These are phyloP conservation scores for Halictus ligatus DNA, from an alignment of 2,888 invertebrate genomes.

Conservation along the genomic window DNA sequence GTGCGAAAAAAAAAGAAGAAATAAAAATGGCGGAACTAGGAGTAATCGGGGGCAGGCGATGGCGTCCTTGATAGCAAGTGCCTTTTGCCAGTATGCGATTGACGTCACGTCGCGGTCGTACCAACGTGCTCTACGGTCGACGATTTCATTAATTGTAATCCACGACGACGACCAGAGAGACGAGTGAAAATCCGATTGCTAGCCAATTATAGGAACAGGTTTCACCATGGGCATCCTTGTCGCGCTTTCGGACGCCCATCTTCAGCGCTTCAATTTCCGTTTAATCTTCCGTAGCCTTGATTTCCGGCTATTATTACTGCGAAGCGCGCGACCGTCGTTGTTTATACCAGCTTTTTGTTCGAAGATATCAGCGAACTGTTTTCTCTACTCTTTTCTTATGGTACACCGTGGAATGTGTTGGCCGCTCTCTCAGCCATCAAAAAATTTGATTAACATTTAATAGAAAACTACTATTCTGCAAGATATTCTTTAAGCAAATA, in stretches of 20 bases:
- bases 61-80: slow-evolving; percentile 71
- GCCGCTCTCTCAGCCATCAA: neutral
- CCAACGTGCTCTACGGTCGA: slow-evolving; percentile 55
- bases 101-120: slow-evolving; percentile 67
- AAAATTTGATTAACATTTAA: neutral
- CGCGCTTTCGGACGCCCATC: slow-evolving; percentile 12
- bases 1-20: slow-evolving; percentile 17
- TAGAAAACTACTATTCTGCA: neutral
- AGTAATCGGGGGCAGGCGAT: slow-evolving; percentile 56
- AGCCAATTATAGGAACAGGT: slow-evolving; percentile 50
- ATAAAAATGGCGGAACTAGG: slow-evolving; percentile 42
- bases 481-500: too few species aligned
- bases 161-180: slow-evolving; percentile 51
- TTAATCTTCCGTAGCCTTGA: neutral
- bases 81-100: slow-evolving; percentile 71
- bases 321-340: neutral
- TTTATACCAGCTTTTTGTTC: neutral
- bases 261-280: slow-evolving; percentile 13
- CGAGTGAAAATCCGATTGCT: slow-evolving; percentile 62
- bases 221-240: slow-evolving; percentile 20
- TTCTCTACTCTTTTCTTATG: neutral
- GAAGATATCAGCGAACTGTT: neutral
- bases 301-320: neutral
- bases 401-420: neutral
- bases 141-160: slow-evolving; percentile 73